These are phyloP conservation scores for Tragelaphus strepsiceros DNA, from an alignment of 2,113 vertebrate species.

Conservation along the genomic window DNA sequence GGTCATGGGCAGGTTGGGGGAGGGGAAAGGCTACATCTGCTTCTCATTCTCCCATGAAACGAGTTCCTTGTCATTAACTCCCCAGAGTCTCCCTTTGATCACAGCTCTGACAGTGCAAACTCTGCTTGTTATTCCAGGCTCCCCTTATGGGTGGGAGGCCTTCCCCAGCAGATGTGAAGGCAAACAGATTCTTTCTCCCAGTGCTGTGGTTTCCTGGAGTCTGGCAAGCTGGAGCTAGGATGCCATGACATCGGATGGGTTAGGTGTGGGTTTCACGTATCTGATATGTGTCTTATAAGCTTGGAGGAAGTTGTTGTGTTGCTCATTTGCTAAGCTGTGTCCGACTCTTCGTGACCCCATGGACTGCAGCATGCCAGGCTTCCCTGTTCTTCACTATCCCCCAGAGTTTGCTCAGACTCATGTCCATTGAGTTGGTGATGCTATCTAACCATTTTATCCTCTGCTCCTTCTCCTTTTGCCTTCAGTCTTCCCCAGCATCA, in stretches of 20 bases:
- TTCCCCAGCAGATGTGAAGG: neutral
- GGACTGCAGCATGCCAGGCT: neutral
- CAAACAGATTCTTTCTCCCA: neutral
- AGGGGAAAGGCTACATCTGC: neutral
- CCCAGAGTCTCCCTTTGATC: conserved; percentile 6
- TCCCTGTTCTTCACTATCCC: neutral
- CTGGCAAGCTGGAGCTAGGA: neutral
- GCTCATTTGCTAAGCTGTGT: neutral
- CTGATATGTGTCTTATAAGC: neutral
- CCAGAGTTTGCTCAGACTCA: neutral
- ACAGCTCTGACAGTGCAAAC: neutral
- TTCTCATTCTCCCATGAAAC: conserved; percentile 34
- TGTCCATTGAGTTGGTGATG: neutral
- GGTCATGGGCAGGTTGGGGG: neutral
- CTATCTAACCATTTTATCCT: neutral
- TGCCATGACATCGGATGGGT: neutral
- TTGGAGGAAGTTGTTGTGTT: neutral
- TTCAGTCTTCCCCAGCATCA: neutral
- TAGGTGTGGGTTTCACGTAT: neutral
- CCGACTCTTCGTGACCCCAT: neutral
- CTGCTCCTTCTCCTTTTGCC: neutral
- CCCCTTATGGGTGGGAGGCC: neutral
- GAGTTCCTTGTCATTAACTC: conserved; percentile 3
- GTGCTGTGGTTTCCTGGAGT: accelerated
- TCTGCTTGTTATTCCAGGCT: neutral